Percentiles rank a stretch among this genome's conserved stretches.
phyloP scores from a whole-genome alignment of 2,797 vertebrate species.

The Sebastes steindachneri region DNA sequence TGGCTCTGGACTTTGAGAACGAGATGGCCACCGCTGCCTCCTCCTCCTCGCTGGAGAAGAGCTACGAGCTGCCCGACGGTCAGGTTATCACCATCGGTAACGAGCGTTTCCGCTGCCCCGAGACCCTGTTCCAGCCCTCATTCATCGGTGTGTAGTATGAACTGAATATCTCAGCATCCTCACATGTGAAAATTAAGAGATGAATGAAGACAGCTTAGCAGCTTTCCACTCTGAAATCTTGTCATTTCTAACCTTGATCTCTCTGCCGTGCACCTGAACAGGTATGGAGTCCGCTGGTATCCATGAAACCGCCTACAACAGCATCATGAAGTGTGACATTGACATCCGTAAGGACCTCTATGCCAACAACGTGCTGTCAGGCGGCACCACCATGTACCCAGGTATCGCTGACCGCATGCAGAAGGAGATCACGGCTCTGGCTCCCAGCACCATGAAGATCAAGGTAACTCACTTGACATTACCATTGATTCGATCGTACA shows the following conservation, averaged over 20 bases:
- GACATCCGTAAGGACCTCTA: slow-evolving; percentile 96
- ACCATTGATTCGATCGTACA: neutral
- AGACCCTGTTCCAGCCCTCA: slow-evolving; percentile 93
- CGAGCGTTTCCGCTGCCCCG: slow-evolving; percentile 93
- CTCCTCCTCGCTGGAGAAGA: slow-evolving; percentile 84
- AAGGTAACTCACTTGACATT: slow-evolving; percentile 68
- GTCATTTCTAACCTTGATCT: neutral
- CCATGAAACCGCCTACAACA: slow-evolving; percentile 82
- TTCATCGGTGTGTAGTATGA: slow-evolving; percentile 83
- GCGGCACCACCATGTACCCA: slow-evolving; percentile 96
- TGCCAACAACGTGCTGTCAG: slow-evolving; percentile 94
- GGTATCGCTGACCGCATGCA: slow-evolving; percentile 96
- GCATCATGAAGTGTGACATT: slow-evolving; percentile 84
- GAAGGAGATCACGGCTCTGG: slow-evolving; percentile 93
- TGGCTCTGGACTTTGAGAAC: slow-evolving; percentile 85
- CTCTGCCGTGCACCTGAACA: slow-evolving; percentile 25
- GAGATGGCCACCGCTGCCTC: slow-evolving; percentile 85
- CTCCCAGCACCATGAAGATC: slow-evolving; percentile 96
- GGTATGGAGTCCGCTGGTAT: slow-evolving; percentile 82
- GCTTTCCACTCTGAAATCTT: neutral
- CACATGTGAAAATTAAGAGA: neutral
- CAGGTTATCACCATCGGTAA: slow-evolving; percentile 97
- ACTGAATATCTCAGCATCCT: neutral
- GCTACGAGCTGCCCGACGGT: slow-evolving; percentile 90
- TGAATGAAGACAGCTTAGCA: neutral